These are phyloP conservation scores for Mycalesis mineus DNA, from an alignment of 2,888 invertebrate genomes.

Conservation along the genomic window DNA sequence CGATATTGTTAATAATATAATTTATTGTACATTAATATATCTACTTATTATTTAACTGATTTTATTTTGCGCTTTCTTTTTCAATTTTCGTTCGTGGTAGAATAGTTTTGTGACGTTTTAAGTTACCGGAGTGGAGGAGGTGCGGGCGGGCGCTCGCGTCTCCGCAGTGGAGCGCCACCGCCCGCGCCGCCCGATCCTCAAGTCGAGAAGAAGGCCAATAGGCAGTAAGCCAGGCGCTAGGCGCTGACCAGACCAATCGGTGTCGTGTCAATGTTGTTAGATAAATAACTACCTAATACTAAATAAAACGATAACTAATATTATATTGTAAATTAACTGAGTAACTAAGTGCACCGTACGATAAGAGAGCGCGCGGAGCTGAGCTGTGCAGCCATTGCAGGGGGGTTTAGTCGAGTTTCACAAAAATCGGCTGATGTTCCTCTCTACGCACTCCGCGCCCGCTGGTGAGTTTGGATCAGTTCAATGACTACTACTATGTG, in stretches of 20 bases:
- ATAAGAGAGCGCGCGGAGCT: conserved; percentile 33
- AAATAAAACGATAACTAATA: conserved; percentile 40
- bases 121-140: neutral
- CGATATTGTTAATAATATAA: neutral
- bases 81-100: neutral
- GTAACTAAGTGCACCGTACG: conserved; percentile 47
- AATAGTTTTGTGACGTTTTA: too few species aligned
- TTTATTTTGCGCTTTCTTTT: neutral
- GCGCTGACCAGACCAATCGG: conserved; percentile 66
- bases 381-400: conserved; percentile 9
- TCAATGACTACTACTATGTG: too few species aligned
- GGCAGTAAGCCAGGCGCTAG: conserved; percentile 33
- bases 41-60: neutral
- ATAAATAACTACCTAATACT: conserved; percentile 41
- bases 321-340: conserved; percentile 44
- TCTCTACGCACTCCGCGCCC: too few species aligned
- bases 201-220: neutral
- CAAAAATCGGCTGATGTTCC: too few species aligned
- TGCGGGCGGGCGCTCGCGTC: neutral
- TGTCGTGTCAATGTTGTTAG: conserved; percentile 71
- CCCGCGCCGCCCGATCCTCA: neutral
- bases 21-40: neutral
- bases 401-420: neutral
- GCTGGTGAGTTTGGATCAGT: too few species aligned
- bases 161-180: neutral